Conservation (phyloP, 2,113 vertebrate genomes). For the Pholis gunnellus region DNA sequence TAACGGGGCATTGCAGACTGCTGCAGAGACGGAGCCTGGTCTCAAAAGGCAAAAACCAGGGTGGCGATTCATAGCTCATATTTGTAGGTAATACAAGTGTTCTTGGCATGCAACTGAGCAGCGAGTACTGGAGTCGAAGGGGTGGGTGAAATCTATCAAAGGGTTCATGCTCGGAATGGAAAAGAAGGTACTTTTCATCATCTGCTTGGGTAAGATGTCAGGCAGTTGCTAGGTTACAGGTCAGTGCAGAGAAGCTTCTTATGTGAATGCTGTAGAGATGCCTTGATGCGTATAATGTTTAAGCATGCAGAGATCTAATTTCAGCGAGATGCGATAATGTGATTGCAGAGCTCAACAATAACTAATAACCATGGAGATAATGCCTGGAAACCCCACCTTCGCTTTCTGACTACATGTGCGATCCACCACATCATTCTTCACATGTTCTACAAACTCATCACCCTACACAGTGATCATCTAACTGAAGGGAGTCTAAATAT, state of each 20-base stretch:
- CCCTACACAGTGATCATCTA: neutral
- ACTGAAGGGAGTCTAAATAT: neutral
- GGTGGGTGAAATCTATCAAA: conserved; percentile 61
- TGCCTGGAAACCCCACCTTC: neutral
- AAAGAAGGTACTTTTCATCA: conserved; percentile 77
- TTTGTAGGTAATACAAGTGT: conserved; percentile 51
- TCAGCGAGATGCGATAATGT: conserved; percentile 5
- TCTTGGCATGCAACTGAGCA: conserved; percentile 33
- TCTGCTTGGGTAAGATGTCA: conserved; percentile 69
- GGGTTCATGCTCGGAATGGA: conserved; percentile 74
- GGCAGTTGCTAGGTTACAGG: conserved; percentile 85
- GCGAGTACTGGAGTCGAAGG: conserved; percentile 41
- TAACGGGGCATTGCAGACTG: conserved; percentile 21
- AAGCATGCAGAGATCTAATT: conserved; percentile 49
- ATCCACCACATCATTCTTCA: neutral
- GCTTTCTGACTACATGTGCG: neutral
- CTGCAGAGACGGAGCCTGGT: conserved; percentile 3
- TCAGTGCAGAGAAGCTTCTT: conserved; percentile 72
- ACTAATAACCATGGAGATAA: conserved; percentile 1
- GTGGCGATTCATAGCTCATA: conserved; percentile 62
- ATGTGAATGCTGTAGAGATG: conserved; percentile 59
- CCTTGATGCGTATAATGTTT: conserved; percentile 43
- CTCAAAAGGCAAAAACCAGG: conserved; percentile 52
- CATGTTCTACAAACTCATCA: neutral
- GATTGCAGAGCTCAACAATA: conserved; percentile 1